These are phyloP conservation scores for Thysanoteuthis rhombus DNA, from an alignment of 2,888 invertebrate genomes.

Conservation along the genomic window DNA sequence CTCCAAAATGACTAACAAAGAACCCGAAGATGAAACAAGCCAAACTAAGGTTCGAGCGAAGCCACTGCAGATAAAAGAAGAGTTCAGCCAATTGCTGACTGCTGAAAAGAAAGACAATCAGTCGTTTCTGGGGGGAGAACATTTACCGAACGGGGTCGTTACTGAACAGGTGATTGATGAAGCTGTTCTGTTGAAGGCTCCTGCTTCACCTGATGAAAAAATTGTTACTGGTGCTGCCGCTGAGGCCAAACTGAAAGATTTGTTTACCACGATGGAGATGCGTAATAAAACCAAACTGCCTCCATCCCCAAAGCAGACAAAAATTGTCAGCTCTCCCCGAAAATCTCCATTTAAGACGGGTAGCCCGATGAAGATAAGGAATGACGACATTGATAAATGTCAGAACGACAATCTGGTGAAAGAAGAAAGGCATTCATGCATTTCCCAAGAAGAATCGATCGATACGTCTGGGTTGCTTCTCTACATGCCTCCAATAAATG, in stretches of 20 bases:
- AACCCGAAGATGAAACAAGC: background rate
- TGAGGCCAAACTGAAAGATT: background rate
- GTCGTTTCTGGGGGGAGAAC: background rate
- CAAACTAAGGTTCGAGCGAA: background rate
- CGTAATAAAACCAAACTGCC: background rate
- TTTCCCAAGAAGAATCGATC: background rate
- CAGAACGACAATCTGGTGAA: background rate
- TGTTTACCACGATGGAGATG: background rate
- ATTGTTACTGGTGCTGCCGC: background rate
- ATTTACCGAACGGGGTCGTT: background rate
- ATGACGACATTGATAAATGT: background rate
- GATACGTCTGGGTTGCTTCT: background rate
- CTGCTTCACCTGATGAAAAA: background rate
- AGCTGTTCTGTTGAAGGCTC: background rate
- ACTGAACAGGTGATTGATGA: background rate
- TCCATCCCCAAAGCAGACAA: background rate
- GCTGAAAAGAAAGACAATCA: background rate
- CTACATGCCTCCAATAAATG: constrained; percentile 18
- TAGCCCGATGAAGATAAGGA: too few relatives aligned
- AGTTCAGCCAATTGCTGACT: too few relatives aligned
- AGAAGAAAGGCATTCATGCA: background rate
- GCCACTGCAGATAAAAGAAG: background rate
- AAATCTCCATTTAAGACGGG: too few relatives aligned
- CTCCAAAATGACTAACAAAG: background rate
- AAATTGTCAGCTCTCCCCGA: background rate